Conservation (phyloP, 2,888 invertebrate genomes). For the Eupithecia pulchellata region DNA sequence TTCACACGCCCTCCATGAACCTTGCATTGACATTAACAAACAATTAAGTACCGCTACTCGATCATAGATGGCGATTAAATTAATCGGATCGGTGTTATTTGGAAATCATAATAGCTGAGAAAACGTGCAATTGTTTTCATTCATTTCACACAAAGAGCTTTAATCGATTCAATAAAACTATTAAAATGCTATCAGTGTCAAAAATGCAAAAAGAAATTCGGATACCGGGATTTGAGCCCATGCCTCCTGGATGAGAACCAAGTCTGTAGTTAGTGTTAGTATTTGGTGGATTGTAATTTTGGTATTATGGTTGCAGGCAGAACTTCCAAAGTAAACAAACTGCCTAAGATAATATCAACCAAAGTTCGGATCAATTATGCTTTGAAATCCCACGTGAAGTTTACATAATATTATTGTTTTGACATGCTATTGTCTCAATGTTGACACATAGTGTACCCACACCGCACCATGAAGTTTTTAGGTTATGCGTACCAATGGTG, state of each 20-base stretch:
- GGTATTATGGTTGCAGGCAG: not conserved
- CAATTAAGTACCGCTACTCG: constrained; percentile 49
- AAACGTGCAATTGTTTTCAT: not conserved
- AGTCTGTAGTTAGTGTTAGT: not conserved
- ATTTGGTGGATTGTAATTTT: not conserved
- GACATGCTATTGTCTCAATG: constrained; percentile 36
- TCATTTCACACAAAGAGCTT: too few species aligned
- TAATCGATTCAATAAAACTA: not conserved
- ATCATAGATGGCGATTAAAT: constrained; percentile 61
- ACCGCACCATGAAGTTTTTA: constrained; percentile 21
- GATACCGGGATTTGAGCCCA: not conserved
- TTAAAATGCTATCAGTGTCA: not conserved
- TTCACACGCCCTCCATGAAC: constrained; percentile 11
- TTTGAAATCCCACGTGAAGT: constrained; percentile 34
- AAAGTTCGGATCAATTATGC: constrained; percentile 19
- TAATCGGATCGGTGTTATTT: not conserved
- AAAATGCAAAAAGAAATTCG: not conserved
- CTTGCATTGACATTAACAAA: constrained; percentile 13
- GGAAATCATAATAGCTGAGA: not conserved
- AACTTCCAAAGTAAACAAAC: not conserved
- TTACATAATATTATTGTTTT: constrained; percentile 38
- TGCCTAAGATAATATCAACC: constrained; percentile 21
- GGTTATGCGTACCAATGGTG: constrained; percentile 18
- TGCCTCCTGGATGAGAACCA: not conserved
- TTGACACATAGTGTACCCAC: constrained; percentile 29